Evolutionary conservation across 2,888 invertebrate species (phyloP).

Genomic region (Sycophila texana): DNA sequence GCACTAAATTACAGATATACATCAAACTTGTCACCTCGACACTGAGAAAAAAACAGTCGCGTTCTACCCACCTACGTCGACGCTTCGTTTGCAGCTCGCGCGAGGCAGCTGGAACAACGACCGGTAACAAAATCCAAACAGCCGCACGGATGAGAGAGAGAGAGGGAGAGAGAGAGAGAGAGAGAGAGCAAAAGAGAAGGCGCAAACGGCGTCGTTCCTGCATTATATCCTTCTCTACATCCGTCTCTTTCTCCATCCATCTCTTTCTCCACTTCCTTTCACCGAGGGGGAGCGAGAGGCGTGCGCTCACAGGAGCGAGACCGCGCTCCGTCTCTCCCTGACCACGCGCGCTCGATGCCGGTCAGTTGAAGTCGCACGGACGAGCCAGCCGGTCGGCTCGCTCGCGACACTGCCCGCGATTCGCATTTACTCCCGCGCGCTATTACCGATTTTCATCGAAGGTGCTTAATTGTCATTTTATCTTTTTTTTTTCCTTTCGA

Average conservation of each 20-base stretch:
- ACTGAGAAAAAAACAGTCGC: too few relatives aligned
- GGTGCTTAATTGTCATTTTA: constrained; percentile 2
- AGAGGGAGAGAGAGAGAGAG: too few relatives aligned
- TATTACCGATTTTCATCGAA: neutral
- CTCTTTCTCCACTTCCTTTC: constrained; percentile 50
- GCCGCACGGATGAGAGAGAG: too few relatives aligned
- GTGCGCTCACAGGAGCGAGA: constrained; percentile 20
- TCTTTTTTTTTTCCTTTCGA: neutral
- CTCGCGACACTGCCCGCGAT: neutral
- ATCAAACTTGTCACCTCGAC: too few relatives aligned
- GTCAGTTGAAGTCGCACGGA: constrained; percentile 42
- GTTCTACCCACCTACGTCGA: too few relatives aligned
- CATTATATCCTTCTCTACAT: constrained; percentile 6
- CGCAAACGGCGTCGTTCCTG: too few relatives aligned
- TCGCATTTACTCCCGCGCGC: neutral
- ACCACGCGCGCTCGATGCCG: constrained; percentile 38
- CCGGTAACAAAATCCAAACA: too few relatives aligned
- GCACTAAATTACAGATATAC: too few relatives aligned
- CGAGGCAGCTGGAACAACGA: too few relatives aligned
- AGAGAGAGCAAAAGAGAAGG: too few relatives aligned
- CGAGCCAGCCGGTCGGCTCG: constrained; percentile 31
- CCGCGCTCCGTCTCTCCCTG: constrained; percentile 6
- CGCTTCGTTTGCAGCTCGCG: too few relatives aligned
- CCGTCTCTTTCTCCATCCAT: constrained; percentile 29
- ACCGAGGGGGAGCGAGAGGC: constrained; percentile 17